Percentiles rank a stretch among this genome's conserved stretches.
These are phyloP conservation scores for Pasiphila rectangulata DNA, from an alignment of 2,888 invertebrate species.

Conservation along the genomic window DNA sequence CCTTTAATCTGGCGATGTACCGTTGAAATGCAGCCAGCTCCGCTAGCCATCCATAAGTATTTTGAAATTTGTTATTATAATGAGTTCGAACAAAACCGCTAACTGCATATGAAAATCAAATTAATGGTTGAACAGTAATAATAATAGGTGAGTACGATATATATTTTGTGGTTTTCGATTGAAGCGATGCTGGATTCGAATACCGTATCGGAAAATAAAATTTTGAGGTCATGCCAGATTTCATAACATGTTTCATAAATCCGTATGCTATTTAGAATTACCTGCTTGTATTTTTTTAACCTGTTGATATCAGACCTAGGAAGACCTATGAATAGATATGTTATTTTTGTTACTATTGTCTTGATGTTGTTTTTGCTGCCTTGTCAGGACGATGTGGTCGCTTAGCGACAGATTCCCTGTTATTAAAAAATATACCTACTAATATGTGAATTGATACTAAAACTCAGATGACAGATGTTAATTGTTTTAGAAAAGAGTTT, in stretches of 20 bases:
- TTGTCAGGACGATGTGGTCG: no score
- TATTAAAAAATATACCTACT: no score
- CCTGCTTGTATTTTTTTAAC: no score
- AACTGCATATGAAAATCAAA: conserved; percentile 58
- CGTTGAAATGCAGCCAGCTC: conserved; percentile 3
- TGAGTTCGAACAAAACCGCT: conserved; percentile 50
- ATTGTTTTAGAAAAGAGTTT: no score
- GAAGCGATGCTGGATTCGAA: conserved; percentile 41
- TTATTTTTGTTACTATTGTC: no score
- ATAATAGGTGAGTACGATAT: conserved; percentile 41
- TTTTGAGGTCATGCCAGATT: conserved; percentile 14
- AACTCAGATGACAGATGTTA: neutral
- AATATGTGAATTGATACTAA: neutral
- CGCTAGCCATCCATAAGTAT: conserved; percentile 19
- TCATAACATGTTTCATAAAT: conserved; percentile 41
- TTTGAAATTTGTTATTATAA: conserved; percentile 48
- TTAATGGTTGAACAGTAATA: conserved; percentile 54
- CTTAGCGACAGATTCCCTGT: no score
- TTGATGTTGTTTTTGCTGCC: no score
- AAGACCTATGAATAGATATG: no score
- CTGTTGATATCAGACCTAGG: no score
- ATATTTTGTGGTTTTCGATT: conserved; percentile 50
- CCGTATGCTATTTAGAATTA: no score
- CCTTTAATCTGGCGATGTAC: conserved; percentile 3
- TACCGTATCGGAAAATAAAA: conserved; percentile 30